Base-by-base conservation (phyloP, 2,113 vertebrate genomes). In the Pagrus major region DNA sequence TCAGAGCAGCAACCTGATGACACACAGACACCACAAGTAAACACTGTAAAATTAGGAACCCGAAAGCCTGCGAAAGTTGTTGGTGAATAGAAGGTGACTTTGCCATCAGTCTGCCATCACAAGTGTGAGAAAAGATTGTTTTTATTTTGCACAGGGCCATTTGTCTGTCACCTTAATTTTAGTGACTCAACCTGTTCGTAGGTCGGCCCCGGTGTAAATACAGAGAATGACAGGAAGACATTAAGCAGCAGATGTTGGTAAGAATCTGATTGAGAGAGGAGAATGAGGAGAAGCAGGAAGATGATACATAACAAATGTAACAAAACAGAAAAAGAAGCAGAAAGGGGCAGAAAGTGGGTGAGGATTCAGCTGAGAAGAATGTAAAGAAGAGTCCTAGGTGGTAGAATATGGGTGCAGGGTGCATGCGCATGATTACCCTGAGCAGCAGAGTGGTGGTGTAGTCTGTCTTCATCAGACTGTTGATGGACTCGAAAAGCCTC, bases 401-500 rank as follows among this genome's bases (percentile, higher is more conserved):
- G 4, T 47, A 21, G 63, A 47, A 69, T 6, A 29, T 11, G 27
- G 21, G 46, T 44, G 42, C 18, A 31, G 14, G 25, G 42, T 47
- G 58, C 70, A 39, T 1, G 16, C 3, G 46, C 15, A 16, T 68
- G 58, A 64, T 74, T 88, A 99, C 98, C 97, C 97, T 96, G 83
- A 96, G 91, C 81, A 99, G 94, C 83, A 97, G 95, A 27, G 96
- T 96, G 85, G 96, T 98, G 88, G 94, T 95, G 88, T 95, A 89
- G 64, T 97, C 95, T 47, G 96, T 97, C 93, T 91, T 97, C 98
- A 99, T 99, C 91, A 99, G 90, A 67, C 94, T 97, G 94, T 98
- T 99, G 93, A 99, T 99, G 80, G 98, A 99, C 92, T 98, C 97
- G 92, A 99, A 99, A 78, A 99, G 96, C 37, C 92, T 94, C 80